A percentile compares a stretch with the other conserved stretches of the same genome.
Evolutionary conservation across 2,888 invertebrate genomes (phyloP).

Genomic region (Hylaea fasciaria): DNA sequence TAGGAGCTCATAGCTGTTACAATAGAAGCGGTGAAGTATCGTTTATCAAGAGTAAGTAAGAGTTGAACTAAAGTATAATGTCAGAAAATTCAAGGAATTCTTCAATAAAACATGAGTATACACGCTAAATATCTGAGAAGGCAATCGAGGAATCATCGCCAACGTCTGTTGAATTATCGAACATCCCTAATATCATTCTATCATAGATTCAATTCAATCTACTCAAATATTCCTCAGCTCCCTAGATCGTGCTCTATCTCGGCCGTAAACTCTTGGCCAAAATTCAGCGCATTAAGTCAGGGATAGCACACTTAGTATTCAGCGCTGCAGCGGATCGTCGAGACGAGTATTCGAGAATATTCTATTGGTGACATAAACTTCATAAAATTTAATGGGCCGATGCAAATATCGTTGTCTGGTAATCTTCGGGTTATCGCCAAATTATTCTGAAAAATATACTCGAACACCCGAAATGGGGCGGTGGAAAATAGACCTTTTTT

Average conservation of each 20-base stretch:
- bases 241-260: conserved; percentile 23
- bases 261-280: conserved; percentile 22
- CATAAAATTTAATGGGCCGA: conserved; percentile 16
- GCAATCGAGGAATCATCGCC: neutral
- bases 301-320: conserved; percentile 23
- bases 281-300: conserved; percentile 20
- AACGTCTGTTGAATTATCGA: neutral
- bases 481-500: neutral
- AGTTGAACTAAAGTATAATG: too few species aligned
- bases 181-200: conserved; percentile 6
- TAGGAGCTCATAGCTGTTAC: neutral
- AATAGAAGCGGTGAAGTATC: neutral
- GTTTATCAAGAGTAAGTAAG: too few species aligned
- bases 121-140: too few species aligned
- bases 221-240: conserved; percentile 8
- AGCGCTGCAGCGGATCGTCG: conserved; percentile 18
- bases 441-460: conserved; percentile 6
- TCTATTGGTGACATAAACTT: conserved; percentile 16
- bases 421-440: conserved; percentile 4
- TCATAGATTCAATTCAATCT: conserved; percentile 11
- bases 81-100: too few species aligned
- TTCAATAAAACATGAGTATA: too few species aligned
- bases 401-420: conserved; percentile 9
- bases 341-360: conserved; percentile 18
- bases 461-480: neutral